Evolutionary conservation across 2,113 vertebrate genomes (phyloP).

Genomic region (Calidris pygmaea): DNA sequence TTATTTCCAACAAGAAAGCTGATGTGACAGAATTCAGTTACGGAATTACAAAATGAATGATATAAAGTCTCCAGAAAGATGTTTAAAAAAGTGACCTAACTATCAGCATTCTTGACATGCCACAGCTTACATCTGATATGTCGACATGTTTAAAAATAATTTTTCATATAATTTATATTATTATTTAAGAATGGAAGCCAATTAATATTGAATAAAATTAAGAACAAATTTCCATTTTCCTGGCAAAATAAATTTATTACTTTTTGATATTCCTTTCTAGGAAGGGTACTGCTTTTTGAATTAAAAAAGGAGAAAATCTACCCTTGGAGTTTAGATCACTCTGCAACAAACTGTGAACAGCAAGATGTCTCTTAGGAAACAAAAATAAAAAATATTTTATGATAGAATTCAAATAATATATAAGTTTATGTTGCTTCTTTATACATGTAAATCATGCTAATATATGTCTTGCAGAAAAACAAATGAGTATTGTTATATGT

Average conservation of each 20-base stretch:
- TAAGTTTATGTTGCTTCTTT: neutral
- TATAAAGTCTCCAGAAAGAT: neutral
- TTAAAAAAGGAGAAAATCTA: neutral
- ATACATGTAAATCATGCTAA: neutral
- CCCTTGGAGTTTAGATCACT: neutral
- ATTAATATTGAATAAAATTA: neutral
- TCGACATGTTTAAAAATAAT: rapidly evolving
- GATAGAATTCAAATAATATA: neutral
- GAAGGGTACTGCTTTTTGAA: neutral
- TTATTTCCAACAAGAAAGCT: slow-evolving; percentile 11
- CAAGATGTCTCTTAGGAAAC: neutral
- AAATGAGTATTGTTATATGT: neutral
- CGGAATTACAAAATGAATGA: neutral
- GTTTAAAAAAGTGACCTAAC: neutral
- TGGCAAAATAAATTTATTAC: neutral
- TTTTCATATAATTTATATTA: neutral
- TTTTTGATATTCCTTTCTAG: neutral
- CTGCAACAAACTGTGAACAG: neutral
- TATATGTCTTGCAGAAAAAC: neutral
- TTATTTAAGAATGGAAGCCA: neutral
- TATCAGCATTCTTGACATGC: neutral
- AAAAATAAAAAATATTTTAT: neutral
- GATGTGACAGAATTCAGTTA: slow-evolving; percentile 10
- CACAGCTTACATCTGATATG: neutral
- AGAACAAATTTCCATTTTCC: neutral